Evolutionary conservation across 2,797 vertebrate genomes (phyloP).

Genomic region (Enteromius paludinosus): DNA sequence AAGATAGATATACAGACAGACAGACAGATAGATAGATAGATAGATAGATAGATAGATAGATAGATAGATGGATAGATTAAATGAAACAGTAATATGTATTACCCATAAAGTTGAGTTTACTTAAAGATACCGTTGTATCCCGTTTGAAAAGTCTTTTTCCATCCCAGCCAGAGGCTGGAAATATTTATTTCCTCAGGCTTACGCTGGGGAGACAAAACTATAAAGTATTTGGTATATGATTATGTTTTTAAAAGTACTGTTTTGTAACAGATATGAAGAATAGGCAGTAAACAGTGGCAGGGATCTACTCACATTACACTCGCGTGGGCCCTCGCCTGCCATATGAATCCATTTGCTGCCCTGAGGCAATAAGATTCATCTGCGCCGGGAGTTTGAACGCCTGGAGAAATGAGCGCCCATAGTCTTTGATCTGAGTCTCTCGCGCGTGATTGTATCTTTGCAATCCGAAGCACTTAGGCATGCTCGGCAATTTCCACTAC

Average conservation of each 20-base stretch:
- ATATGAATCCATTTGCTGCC: constrained; percentile 69
- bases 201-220: constrained; percentile 1
- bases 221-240: constrained; percentile 34
- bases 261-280: constrained; percentile 31
- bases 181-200: constrained; percentile 19
- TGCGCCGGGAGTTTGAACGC: constrained; percentile 64
- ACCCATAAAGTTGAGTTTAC: background rate
- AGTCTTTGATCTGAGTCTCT: constrained; percentile 48
- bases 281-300: constrained; percentile 36
- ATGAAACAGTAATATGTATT: background rate
- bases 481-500: constrained; percentile 9
- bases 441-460: constrained; percentile 10
- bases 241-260: constrained; percentile 30
- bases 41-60: background rate
- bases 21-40: background rate
- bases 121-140: background rate
- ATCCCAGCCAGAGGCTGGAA: constrained; percentile 4
- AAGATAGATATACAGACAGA: background rate
- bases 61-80: background rate
- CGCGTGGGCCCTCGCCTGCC: constrained; percentile 62
- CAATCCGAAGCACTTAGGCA: constrained; percentile 28
- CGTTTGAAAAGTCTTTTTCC: constrained; percentile 31
- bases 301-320: constrained; percentile 60
- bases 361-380: constrained; percentile 69
- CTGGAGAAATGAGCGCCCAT: constrained; percentile 58